phyloP scores from a whole-genome alignment of 1,140 invertebrate species.

The Caerostris darwini region DNA sequence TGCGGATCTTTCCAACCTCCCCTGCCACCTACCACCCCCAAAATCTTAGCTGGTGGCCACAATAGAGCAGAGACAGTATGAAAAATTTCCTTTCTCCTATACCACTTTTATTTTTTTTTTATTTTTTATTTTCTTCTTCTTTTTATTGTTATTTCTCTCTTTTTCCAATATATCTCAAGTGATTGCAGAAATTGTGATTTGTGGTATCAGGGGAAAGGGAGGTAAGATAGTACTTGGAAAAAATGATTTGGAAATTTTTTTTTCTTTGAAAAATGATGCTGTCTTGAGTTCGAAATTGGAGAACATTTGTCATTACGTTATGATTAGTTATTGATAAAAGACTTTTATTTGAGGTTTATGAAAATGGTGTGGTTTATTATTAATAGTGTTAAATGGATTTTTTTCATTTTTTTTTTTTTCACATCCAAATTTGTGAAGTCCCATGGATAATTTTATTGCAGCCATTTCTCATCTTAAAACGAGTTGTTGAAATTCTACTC shows the following conservation, averaged over 20 bases:
- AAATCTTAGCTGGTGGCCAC: constrained; percentile 69
- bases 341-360: background rate
- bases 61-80: constrained; percentile 55
- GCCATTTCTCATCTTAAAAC: no score
- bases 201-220: background rate
- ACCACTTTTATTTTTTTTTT: background rate
- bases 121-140: background rate
- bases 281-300: background rate
- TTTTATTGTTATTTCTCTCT: background rate
- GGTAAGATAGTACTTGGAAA: background rate
- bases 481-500: no score
- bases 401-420: no score
- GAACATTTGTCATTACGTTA: background rate
- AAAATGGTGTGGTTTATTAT: no score
- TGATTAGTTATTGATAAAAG: background rate
- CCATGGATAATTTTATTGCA: no score
- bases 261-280: background rate
- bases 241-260: background rate
- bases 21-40: background rate
- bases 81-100: constrained; percentile 20
- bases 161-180: background rate
- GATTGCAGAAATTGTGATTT: constrained; percentile 18
- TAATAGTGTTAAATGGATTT: no score
- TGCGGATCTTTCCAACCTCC: constrained; percentile 51
- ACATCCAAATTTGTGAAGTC: no score